Evolutionary conservation across 2,888 invertebrate genomes (phyloP).

Genomic region (Antitype chi): DNA sequence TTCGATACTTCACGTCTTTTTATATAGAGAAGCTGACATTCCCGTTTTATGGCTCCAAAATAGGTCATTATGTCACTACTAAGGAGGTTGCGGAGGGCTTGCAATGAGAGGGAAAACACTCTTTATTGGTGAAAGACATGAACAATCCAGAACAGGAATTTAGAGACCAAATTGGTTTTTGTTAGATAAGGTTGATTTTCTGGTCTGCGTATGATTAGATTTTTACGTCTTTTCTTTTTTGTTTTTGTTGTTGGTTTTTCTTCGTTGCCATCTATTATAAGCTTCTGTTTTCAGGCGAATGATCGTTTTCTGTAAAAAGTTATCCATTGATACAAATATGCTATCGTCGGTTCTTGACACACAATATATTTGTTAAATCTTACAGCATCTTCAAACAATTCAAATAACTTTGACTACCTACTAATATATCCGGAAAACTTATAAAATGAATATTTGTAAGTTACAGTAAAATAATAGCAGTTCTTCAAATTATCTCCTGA

Average conservation of each 20-base stretch:
- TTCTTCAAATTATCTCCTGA: background rate
- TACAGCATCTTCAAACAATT: background rate
- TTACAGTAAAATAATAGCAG: background rate
- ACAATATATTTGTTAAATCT: background rate
- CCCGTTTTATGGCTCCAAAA: conserved; percentile 51
- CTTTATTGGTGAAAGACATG: conserved; percentile 15
- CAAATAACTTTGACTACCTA: background rate
- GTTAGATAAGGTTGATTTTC: conserved; percentile 10
- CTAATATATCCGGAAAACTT: background rate
- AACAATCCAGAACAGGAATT: conserved; percentile 29
- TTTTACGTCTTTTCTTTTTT: background rate
- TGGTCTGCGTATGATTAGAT: conserved; percentile 5
- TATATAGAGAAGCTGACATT: conserved; percentile 39
- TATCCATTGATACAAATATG: background rate
- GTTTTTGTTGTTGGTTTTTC: background rate
- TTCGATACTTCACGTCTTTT: conserved; percentile 40
- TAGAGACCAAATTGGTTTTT: conserved; percentile 31
- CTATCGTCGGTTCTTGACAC: background rate
- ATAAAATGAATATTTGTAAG: background rate
- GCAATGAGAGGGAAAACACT: conserved; percentile 23
- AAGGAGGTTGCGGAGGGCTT: conserved; percentile 27
- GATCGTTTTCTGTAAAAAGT: background rate
- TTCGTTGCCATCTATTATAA: background rate
- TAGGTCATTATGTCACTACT: conserved; percentile 56
- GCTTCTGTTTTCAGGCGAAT: background rate